Evolutionary conservation across 2,797 vertebrate genomes (phyloP), one percentile per base, ranked within the genome.

Genomic region (Manis pentadactyla): DNA sequence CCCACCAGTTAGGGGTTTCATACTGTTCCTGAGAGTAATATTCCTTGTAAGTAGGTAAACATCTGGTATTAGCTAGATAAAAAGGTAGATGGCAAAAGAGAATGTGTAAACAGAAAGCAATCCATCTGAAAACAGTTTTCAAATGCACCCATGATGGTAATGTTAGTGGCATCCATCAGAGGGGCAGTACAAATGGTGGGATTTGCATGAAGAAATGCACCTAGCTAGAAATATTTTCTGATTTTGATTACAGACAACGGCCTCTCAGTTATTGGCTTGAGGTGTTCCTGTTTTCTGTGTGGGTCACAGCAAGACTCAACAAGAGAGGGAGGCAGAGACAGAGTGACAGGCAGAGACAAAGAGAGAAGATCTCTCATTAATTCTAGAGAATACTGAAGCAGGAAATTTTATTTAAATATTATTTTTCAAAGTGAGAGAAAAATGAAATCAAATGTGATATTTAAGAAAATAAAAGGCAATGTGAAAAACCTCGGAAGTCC

Each of bases 41-140:
- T 34, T 37, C 27, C 57, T 71, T 93, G 69, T 21, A 93, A 74
- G 46, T 94, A 95, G 23, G 86, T 84, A 64, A 97, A 96, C 39
- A 96, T 17, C 34, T 95, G 71, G 79, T 95, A 53, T 97, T 93
- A 96, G 39, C 46, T 77, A 90, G 88, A 93, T 92, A 82, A 92
- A 94, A 85, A 74, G 15, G n/a, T 85, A 31, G 39, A 64, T 10
- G 23, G 55, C 87, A 55, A 83, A 95, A 5, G 5, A 74, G 85
- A 34, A 61, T 0, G 1, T 83, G 63, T 79, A 92, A 84, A 85
- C 53, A 87, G 82, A 93, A 85, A 61, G 21, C 59, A 51, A 91
- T 82, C 27, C 53, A n/a, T 83, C 29, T 57, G 25, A 95, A 95
- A 86, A 95, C 79, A 85, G 34, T 69, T 78, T 31, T 73, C 95